Percentiles rank a stretch among this genome's conserved stretches.
phyloP scores from a whole-genome alignment of 1,140 invertebrate genomes.

The Ceratitis capitata region DNA sequence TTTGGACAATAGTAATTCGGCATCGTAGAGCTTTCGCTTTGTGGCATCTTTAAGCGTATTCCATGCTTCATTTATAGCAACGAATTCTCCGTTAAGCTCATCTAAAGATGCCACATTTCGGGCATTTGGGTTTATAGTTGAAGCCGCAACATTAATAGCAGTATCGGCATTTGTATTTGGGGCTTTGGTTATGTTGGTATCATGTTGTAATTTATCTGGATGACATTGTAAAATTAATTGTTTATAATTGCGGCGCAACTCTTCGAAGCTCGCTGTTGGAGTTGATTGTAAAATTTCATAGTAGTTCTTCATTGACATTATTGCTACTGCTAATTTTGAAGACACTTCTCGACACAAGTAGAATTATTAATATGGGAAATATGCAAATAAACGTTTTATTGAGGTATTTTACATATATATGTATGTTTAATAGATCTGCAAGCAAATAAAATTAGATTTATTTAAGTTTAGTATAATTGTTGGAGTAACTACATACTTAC shows the following conservation, averaged over 20 bases:
- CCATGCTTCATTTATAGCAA: slow-evolving; percentile 61
- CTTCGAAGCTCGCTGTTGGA: slow-evolving; percentile 54
- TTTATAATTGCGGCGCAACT: slow-evolving; percentile 61
- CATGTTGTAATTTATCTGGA: slow-evolving; percentile 62
- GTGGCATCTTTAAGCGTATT: slow-evolving; percentile 62
- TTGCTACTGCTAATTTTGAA: not conserved
- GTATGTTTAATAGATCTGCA: not conserved
- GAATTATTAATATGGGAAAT: too few species aligned
- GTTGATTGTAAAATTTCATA: slow-evolving; percentile 55
- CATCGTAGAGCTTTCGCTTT: slow-evolving; percentile 61
- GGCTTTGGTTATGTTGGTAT: slow-evolving; percentile 4
- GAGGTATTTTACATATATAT: not conserved
- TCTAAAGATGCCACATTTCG: not conserved
- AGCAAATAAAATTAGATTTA: slow-evolving; percentile 26
- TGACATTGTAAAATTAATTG: slow-evolving; percentile 64
- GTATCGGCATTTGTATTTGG: not conserved
- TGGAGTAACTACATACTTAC: not conserved
- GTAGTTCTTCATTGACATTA: slow-evolving; percentile 47
- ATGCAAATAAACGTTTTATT: not conserved
- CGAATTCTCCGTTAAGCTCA: slow-evolving; percentile 49
- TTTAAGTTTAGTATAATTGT: not conserved
- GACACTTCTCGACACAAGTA: not conserved
- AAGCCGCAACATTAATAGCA: slow-evolving; percentile 37
- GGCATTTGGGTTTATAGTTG: slow-evolving; percentile 50
- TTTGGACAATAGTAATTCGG: slow-evolving; percentile 59